Evolutionary conservation across 2,888 invertebrate species (phyloP), one percentile per base, ranked within the genome.

Genomic region (Pachliopta kotzebuea): DNA sequence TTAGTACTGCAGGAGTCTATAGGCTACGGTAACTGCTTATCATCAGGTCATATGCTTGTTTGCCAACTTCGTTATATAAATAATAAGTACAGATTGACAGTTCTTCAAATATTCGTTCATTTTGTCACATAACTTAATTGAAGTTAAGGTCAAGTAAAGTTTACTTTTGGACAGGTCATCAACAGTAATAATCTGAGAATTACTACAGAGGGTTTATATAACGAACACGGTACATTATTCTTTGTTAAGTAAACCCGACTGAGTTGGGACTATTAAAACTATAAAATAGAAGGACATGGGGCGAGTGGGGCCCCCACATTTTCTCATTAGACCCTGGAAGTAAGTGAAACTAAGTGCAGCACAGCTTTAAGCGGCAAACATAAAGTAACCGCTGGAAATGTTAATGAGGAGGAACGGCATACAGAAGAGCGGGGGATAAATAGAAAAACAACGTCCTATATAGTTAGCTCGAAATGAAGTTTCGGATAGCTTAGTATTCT

Each of bases 271-370:
- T 70, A 79, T 84, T 83, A 80, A 78, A 84, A 85, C 83, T 81
- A 81, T 79, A 78, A 82, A 80, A 79, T 73, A 76, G 74, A 76
- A 69, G 69, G 77, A 79, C 76, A 77, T 73, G 69, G 72, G 76
- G 76, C 77, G 75, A 69, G 74, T 71, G 63, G 66, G 62, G 67
- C 72, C 74, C 79, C 77, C 81, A 84, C 83, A 85, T 84, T 85
- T 88, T 84, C 86, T 88, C 88, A 86, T 88, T 88, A 85, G 77
- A 74, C 75, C 70, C 68, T 67, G 72, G 72, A 79, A 79, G 75
- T 78, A 74, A 76, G 74, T 72, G 72, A 70, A 80, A 78, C 76
- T 76, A 77, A 72, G 67, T 71, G 74, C 72, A 62, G 57, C 60
- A 64, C 29, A 68, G 61, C 57, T 65, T 57, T 65, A 61, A 53